Evolutionary conservation across 2,797 vertebrate species (phyloP).

Genomic region (Xiphorhynchus erythropygius): DNA sequence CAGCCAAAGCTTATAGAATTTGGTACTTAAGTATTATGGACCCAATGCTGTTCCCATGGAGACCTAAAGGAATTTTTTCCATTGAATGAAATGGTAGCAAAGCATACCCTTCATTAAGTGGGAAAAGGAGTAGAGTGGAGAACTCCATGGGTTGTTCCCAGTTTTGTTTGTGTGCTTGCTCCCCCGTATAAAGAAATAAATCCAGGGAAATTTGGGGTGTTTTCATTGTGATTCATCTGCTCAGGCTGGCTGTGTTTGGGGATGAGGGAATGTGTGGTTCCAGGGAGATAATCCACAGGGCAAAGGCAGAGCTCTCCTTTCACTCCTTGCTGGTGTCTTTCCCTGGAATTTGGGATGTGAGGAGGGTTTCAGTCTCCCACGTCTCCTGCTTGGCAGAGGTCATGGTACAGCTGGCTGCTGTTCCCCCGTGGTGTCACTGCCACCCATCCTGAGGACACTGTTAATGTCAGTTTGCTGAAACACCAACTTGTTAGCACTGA

Average conservation of each 20-base stretch:
- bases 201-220: not conserved
- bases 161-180: not conserved
- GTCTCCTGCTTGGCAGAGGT: not conserved
- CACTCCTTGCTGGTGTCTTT: not conserved
- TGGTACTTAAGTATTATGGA: conserved; percentile 50
- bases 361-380: not conserved
- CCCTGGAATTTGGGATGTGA: not conserved
- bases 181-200: not conserved
- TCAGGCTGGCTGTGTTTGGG: not conserved
- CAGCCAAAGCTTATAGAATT: conserved; percentile 55
- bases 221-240: not conserved
- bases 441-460: not conserved
- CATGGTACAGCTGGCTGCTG: not conserved
- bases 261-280: not conserved
- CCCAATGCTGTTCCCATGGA: conserved; percentile 47
- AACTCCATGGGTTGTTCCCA: not conserved
- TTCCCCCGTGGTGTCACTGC: not conserved
- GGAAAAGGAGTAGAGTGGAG: not conserved
- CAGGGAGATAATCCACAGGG: not conserved
- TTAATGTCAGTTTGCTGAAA: not conserved
- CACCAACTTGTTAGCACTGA: not conserved
- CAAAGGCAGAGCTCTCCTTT: not conserved
- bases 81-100: conserved; percentile 48
- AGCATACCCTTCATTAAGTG: not conserved
- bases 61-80: conserved; percentile 48